phyloP scores from a whole-genome alignment of 2,888 invertebrate species.

The Aelia acuminata region DNA sequence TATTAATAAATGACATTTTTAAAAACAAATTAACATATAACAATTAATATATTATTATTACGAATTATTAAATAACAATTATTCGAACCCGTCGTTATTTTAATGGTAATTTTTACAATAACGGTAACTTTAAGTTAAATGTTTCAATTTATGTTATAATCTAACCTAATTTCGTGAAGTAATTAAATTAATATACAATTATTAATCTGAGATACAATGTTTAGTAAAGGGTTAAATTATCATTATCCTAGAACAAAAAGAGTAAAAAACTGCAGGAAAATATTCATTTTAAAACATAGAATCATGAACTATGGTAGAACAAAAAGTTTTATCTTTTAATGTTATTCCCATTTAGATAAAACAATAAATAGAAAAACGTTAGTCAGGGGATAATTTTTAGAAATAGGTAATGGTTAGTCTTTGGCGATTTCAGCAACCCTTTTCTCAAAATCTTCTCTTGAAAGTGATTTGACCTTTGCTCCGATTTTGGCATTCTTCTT shows the following conservation, averaged over 20 bases:
- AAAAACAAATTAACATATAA: neutral
- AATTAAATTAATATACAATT: neutral
- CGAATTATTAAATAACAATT: too few relatives aligned
- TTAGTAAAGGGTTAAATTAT: neutral
- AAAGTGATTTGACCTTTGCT: constrained; percentile 60
- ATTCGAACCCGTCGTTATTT: neutral
- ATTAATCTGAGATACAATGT: neutral
- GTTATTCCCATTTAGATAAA: neutral
- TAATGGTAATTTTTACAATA: neutral
- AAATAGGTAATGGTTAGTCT: neutral
- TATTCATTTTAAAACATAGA: neutral
- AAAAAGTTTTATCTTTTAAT: neutral
- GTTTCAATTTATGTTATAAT: neutral
- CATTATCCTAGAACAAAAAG: neutral
- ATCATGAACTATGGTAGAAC: neutral
- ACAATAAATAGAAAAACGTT: neutral
- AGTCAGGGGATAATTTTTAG: neutral
- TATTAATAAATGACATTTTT: neutral
- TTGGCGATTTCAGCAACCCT: constrained; percentile 1
- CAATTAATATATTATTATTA: neutral
- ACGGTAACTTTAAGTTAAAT: neutral
- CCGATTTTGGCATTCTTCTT: constrained; percentile 60
- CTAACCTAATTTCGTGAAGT: neutral
- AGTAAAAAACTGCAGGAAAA: too few relatives aligned
- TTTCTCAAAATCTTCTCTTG: constrained; percentile 62